Percentiles rank a stretch among this genome's conserved stretches.
Conservation (phyloP, 2,888 invertebrate genomes). For the Hoplodrina blanda region DNA sequence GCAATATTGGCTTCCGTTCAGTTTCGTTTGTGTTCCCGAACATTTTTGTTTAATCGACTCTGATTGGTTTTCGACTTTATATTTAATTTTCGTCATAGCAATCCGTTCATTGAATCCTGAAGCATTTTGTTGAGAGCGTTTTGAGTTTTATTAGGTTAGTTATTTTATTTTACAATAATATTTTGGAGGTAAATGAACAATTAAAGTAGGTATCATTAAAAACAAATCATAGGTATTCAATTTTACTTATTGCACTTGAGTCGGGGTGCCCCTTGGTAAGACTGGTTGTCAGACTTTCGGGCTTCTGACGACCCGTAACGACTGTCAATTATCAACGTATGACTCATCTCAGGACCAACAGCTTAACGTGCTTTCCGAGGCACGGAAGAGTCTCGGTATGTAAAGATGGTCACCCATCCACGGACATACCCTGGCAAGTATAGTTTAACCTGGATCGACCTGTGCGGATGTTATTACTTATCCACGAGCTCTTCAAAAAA, state of each 20-base stretch:
- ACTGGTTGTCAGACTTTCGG: no score
- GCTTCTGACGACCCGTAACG: no score
- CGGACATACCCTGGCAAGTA: no score
- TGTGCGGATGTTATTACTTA: no score
- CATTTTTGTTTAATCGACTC: conserved; percentile 61
- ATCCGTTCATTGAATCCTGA: conserved; percentile 26
- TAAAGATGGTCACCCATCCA: no score
- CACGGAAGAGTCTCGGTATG: no score
- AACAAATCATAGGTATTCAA: not conserved
- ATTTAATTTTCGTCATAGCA: conserved; percentile 53
- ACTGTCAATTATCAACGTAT: no score
- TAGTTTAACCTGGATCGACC: no score
- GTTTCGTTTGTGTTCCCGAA: conserved; percentile 56
- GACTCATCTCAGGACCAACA: no score
- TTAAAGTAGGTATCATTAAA: not conserved
- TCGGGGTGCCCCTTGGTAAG: no score
- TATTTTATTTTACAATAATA: conserved; percentile 14
- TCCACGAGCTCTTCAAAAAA: no score
- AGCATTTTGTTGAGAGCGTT: conserved; percentile 23
- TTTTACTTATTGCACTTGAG: not conserved
- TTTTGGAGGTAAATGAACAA: conserved; percentile 15
- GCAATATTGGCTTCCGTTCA: conserved; percentile 70
- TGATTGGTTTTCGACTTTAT: conserved; percentile 61
- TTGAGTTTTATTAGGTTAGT: conserved; percentile 19
- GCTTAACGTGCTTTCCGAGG: no score